These are phyloP conservation scores for Perognathus longimembris DNA, from an alignment of 2,113 vertebrate genomes.

Conservation along the genomic window DNA sequence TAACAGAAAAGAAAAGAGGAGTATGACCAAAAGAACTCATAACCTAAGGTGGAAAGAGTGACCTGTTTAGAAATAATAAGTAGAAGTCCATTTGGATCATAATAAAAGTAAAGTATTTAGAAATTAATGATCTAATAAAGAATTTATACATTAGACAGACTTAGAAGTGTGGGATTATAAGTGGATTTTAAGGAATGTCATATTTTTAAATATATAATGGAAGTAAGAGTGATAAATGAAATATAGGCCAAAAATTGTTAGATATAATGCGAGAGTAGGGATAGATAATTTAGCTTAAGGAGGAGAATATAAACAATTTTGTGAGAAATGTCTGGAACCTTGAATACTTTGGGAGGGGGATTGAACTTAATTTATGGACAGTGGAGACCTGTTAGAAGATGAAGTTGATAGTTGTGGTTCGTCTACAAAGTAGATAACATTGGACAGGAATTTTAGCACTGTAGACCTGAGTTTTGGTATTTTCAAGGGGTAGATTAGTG, in stretches of 20 bases:
- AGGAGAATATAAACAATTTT: background rate
- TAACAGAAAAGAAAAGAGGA: constrained; percentile 44
- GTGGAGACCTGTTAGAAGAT: background rate
- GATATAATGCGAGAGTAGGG: background rate
- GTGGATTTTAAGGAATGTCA: constrained; percentile 21
- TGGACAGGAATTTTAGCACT: background rate
- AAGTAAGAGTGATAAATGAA: background rate
- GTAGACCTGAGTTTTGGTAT: constrained; percentile 25
- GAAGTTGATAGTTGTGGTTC: background rate
- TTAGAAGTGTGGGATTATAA: constrained; percentile 43
- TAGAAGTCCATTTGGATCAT: constrained; percentile 14
- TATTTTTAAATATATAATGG: constrained; percentile 7
- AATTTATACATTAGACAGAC: background rate
- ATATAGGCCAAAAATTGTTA: background rate
- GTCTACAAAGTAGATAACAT: background rate
- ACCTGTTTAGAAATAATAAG: background rate
- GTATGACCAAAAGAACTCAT: background rate
- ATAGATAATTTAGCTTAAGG: constrained; percentile 25
- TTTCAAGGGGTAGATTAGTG: background rate
- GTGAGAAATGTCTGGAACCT: constrained; percentile 16
- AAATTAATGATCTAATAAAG: constrained; percentile 4
- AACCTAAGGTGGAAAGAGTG: background rate
- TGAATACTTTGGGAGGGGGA: background rate
- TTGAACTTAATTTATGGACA: constrained; percentile 4
- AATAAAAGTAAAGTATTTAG: background rate